Evolutionary conservation across 2,888 invertebrate genomes (phyloP).

Genomic region (Argynnis bischoffii): DNA sequence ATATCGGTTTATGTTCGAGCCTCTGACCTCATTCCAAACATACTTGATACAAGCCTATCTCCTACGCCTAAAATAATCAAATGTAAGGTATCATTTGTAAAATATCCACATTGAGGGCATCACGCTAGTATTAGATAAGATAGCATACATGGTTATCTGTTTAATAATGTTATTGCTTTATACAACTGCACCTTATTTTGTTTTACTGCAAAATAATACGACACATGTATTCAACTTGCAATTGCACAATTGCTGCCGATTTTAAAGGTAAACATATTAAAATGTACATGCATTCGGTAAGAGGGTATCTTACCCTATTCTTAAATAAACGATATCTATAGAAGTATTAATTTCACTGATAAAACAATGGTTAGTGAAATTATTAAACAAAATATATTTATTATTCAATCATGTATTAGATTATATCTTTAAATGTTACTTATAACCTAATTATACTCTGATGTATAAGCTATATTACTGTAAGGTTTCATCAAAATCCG

Average conservation of each 20-base stretch:
- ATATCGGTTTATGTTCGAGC: constrained; percentile 9
- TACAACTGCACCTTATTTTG: constrained; percentile 8
- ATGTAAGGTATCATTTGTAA: background rate
- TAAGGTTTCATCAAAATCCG: too few relatives aligned
- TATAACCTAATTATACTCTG: too few relatives aligned
- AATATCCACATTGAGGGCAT: constrained; percentile 39
- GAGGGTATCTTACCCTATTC: too few relatives aligned
- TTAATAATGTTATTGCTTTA: constrained; percentile 35
- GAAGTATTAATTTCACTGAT: too few relatives aligned
- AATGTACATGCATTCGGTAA: too few relatives aligned
- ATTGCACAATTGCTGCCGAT: background rate
- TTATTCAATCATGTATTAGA: too few relatives aligned
- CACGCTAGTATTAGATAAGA: constrained; percentile 40
- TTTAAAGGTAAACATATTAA: too few relatives aligned
- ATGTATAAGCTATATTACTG: too few relatives aligned
- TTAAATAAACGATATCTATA: too few relatives aligned
- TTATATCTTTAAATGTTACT: too few relatives aligned
- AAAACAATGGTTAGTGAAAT: too few relatives aligned
- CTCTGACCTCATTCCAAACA: background rate
- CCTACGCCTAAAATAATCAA: constrained; percentile 3
- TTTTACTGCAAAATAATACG: constrained; percentile 12
- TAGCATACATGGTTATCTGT: constrained; percentile 25
- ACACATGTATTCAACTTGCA: background rate
- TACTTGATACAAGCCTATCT: constrained; percentile 9
- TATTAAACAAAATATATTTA: too few relatives aligned